Evolutionary conservation across 1,140 invertebrate genomes (phyloP), one percentile per base, ranked within the genome.

Genomic region (Elymnias hypermnestra): DNA sequence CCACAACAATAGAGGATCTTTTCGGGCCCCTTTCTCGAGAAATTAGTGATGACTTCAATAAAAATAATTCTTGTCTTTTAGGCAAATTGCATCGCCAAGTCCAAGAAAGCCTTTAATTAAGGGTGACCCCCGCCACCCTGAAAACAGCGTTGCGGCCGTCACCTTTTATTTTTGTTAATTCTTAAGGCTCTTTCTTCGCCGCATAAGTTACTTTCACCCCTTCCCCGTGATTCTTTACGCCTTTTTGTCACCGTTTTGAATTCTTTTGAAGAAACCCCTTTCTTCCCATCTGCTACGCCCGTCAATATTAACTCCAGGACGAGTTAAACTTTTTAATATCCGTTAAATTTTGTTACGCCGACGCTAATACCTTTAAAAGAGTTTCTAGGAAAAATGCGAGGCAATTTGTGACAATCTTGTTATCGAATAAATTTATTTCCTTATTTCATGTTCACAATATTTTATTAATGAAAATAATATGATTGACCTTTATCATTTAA

Each of bases 81-180:
- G 56, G 69, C 78, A 85, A 85, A 85, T 85, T 85, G 82, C 82
- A 82, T 81, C 76, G 74, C 71, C 69, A 75, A 83, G 81, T 79
- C 81, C 78, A 67, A 81, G 62, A 78, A 84, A 82, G 78, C 82
- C 78, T 85, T 85, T 83, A 85, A 83, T 85, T 83, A 85, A 82
- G 70, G 76, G 60, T 59, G 59, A 46, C 65, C 41, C 68, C 69
- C 51, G 57, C 64, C 67, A 65, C 66, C 74, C 81, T 68, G 73
- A 79, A 78, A 83, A 81, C 78, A 82, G 59, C 61, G 64, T 64
- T 68, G 75, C 60, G 74, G 77, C 75, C 82, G 78, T 86, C 83
- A 86, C 75, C 83, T 86, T 86, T 83, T 86, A 87, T 86, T 87
- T 87, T 86, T 83, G 81, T 73, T 83, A 86, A 81, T 86, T 87